These are phyloP conservation scores for Scylla paramamosain DNA, from an alignment of 1,140 invertebrate species.

Conservation along the genomic window DNA sequence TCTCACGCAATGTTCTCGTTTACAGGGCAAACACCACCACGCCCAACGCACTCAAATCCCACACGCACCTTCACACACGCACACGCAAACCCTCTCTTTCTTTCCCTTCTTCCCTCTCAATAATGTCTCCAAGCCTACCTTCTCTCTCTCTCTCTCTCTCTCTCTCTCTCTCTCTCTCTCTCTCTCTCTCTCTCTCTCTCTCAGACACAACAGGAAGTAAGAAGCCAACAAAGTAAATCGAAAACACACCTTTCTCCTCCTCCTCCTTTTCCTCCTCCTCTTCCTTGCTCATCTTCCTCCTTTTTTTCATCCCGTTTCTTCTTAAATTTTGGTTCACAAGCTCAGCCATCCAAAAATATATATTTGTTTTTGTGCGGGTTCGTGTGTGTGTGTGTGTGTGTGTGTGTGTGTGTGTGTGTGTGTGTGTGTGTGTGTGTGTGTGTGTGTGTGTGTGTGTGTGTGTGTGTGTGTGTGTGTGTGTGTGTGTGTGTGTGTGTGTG, in stretches of 20 bases:
- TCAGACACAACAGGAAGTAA: background rate
- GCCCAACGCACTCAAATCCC: background rate
- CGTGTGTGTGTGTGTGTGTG: background rate
- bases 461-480: background rate
- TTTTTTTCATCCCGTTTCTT: background rate
- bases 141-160: no score
- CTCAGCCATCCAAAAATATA: background rate
- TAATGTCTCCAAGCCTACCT: no score
- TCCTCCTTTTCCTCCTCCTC: background rate
- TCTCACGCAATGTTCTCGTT: slow-evolving; percentile 1
- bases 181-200: no score
- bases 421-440: background rate
- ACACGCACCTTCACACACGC: background rate
- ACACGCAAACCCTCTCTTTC: background rate
- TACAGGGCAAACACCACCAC: slow-evolving; percentile 11
- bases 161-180: no score
- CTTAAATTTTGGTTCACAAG: background rate
- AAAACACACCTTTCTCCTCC: background rate
- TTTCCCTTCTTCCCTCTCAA: no score
- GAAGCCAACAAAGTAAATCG: background rate
- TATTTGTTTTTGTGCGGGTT: background rate
- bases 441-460: slow-evolving; percentile 8
- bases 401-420: slow-evolving; percentile 18
- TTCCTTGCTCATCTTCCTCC: background rate
- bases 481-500: slow-evolving; percentile 4